A percentile compares a stretch with the other conserved stretches of the same genome.
Evolutionary conservation across 1,140 invertebrate species (phyloP).

Genomic region (Helicoverpa armigera): DNA sequence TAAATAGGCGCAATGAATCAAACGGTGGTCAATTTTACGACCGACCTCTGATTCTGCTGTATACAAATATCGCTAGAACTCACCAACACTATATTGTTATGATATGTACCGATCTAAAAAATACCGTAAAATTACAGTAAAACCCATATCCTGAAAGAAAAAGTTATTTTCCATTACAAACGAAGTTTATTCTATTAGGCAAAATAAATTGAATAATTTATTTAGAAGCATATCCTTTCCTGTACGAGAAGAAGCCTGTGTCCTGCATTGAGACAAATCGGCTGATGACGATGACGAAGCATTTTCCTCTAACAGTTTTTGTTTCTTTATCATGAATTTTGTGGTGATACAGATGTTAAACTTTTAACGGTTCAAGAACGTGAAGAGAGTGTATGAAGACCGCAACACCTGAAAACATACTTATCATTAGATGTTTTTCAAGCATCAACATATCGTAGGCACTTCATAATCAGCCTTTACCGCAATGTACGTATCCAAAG

Average conservation of each 20-base stretch:
- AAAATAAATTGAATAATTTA: too few species aligned
- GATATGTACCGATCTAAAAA: too few species aligned
- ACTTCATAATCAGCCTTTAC: conserved; percentile 50
- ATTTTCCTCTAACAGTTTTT: not conserved
- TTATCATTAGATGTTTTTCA: not conserved
- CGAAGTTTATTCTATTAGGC: too few species aligned
- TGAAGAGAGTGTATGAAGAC: conserved; percentile 75
- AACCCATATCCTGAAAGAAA: too few species aligned
- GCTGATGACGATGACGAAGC: not conserved
- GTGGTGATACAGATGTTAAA: not conserved
- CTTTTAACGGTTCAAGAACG: conserved; percentile 65
- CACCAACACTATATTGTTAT: not conserved
- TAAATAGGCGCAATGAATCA: conserved; percentile 57
- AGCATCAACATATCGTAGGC: not conserved
- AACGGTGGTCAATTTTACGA: conserved; percentile 63
- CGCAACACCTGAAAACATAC: conserved; percentile 68
- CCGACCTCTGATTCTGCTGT: conserved; percentile 44
- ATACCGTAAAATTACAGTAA: too few species aligned
- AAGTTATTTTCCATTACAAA: too few species aligned
- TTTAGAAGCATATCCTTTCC: too few species aligned
- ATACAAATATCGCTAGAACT: conserved; percentile 11
- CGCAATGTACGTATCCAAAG: conserved; percentile 73
- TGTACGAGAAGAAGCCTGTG: not conserved
- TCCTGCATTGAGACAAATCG: conserved; percentile 24
- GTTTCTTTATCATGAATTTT: too few species aligned